Base-by-base conservation (phyloP, 2,113 vertebrate species). In the Psittacula cyanocephala region DNA sequence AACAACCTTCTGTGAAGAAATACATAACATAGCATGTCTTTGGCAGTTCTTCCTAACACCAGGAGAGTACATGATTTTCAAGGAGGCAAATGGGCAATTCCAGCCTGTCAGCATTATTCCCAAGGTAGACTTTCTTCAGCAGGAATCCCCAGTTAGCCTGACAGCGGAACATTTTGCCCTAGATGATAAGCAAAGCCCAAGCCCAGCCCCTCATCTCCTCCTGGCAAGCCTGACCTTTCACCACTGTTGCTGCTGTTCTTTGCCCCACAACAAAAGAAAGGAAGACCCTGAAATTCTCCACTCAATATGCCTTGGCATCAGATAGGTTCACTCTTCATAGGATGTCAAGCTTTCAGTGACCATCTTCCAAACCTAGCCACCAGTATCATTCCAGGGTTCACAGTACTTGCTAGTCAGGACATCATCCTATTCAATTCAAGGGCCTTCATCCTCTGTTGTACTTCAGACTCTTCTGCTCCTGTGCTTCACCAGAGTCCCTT, bases 41-140 rank as follows among this genome's bases (percentile, higher is more conserved):
- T 47, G 19, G 13, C 3, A 25, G 46, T 18, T 53, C n/a, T 47
- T 78, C 50, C 68, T 39, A 62, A 22, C 16, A 24, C 7, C 9
- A 44, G 33, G 22, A 64, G 33, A 7, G 15, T 11, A 59, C 5
- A 1, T 17, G 46, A 64, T 53, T 25, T 47, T 13, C 63, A 93
- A 74, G 49, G 62, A 81, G 24, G 50, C 1, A 55, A 67, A 79
- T 6, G 18, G 67, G 12, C 31, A 35, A 43, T 11, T 57, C n/a
- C 65, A 64, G 16, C 2, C 49, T 13, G 7, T 35, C 20, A 49
- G 17, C 0, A 0, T 25, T 46, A 62, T 29, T 69, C 29, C 63
- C 23, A 33, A 79, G 23, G 28, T 37, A 37, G 13, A 25, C 6
- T 59, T 31, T 41, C 5, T 68, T 46, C 37, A 76, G 57, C 28